These are phyloP conservation scores for Tricholauxania praeusta DNA, from an alignment of 2,888 invertebrate genomes.

Conservation along the genomic window DNA sequence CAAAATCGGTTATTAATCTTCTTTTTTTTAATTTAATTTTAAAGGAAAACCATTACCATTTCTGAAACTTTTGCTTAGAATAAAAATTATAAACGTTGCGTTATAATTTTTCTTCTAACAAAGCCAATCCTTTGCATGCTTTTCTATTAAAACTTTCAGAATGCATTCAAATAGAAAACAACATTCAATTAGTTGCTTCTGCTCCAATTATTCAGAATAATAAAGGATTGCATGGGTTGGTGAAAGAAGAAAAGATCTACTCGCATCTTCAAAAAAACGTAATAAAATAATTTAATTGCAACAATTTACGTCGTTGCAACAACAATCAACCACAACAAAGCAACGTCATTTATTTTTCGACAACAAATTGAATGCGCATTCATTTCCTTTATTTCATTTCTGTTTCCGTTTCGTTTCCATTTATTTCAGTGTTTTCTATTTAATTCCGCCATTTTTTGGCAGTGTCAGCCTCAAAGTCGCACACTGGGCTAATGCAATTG, in stretches of 20 bases:
- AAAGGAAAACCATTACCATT: too few species aligned
- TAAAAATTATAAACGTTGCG: too few species aligned
- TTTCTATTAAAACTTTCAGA: too few species aligned
- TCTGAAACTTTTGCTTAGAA: too few species aligned
- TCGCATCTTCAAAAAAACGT: not conserved
- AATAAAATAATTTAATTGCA: slow-evolving; percentile 18
- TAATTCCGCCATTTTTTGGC: slow-evolving; percentile 16
- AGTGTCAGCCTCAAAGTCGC: too few species aligned
- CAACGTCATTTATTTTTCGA: slow-evolving; percentile 21
- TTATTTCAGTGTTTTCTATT: slow-evolving; percentile 25
- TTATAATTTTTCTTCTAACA: too few species aligned
- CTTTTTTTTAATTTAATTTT: too few species aligned
- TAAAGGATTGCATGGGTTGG: not conserved
- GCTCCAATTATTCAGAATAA: slow-evolving; percentile 25
- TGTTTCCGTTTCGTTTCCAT: slow-evolving; percentile 10
- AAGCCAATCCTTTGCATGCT: too few species aligned
- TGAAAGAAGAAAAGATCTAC: not conserved
- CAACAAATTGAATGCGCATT: slow-evolving; percentile 3
- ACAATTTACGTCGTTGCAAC: not conserved
- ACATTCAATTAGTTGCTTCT: slow-evolving; percentile 1
- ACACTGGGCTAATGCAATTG: too few species aligned
- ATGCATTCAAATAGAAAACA: too few species aligned
- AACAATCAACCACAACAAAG: slow-evolving; percentile 17
- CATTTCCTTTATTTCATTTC: not conserved
- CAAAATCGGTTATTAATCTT: too few species aligned